Conservation (phyloP, 2,888 invertebrate genomes). For the Leptothorax acervorum region DNA sequence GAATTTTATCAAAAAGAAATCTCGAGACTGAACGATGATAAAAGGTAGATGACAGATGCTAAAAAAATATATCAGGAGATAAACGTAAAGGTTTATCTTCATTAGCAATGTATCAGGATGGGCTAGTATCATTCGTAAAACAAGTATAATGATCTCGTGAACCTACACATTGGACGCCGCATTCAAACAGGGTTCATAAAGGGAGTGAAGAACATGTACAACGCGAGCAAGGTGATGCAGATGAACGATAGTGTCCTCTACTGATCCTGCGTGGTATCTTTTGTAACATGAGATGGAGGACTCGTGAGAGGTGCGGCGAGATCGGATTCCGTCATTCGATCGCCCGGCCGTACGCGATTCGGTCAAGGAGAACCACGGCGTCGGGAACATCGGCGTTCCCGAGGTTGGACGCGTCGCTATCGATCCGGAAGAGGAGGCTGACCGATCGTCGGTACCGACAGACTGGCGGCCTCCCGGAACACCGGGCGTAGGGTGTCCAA, state of each 20-base stretch:
- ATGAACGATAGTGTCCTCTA: slow-evolving; percentile 27
- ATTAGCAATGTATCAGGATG: neutral
- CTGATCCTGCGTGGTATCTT: slow-evolving; percentile 33
- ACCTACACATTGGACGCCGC: neutral
- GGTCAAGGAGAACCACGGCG: slow-evolving; percentile 28
- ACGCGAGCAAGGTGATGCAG: slow-evolving; percentile 3
- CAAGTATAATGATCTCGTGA: neutral
- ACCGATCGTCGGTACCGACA: slow-evolving; percentile 64
- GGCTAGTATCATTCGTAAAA: neutral
- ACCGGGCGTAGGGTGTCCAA: slow-evolving; percentile 40
- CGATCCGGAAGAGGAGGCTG: slow-evolving; percentile 45
- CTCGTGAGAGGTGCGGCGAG: slow-evolving; percentile 29
- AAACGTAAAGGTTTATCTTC: neutral
- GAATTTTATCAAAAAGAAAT: neutral
- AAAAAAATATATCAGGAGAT: neutral
- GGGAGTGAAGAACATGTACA: slow-evolving; percentile 25
- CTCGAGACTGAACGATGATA: neutral
- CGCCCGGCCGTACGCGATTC: slow-evolving; percentile 17
- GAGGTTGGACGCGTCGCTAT: slow-evolving; percentile 33
- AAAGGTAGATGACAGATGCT: neutral
- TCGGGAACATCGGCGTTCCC: neutral
- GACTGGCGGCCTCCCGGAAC: slow-evolving; percentile 46
- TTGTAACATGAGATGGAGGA: slow-evolving; percentile 56
- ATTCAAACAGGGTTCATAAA: neutral
- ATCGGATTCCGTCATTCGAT: slow-evolving; percentile 34